Base-by-base conservation (phyloP, 2,797 vertebrate genomes). In the Anomalospiza imberbis region DNA sequence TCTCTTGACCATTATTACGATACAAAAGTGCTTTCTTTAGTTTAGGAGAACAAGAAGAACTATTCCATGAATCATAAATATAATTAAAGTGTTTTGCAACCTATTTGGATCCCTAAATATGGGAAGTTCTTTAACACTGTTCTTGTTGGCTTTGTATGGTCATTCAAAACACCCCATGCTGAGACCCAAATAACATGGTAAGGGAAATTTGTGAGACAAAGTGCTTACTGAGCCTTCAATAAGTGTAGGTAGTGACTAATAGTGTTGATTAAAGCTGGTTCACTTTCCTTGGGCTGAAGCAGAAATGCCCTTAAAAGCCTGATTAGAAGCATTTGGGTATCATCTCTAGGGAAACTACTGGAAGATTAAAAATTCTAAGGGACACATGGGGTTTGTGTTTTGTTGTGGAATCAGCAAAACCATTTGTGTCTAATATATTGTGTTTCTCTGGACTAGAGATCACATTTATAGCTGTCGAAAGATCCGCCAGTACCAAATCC, bases 221-320 rank as follows among this genome's bases (percentile, higher is more conserved):
- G 31, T 51, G 10, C 32, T 91, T 94, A 34, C 25, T 20, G 66
- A 19, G 36, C 44, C 48, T 83, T 91, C 72, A 50, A 4, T 84
- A 88, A 57, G 17, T 40, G 10, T 55, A 47, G 50, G 57, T 84
- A 50, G 34, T 88, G 57, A 91, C 47, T 81, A 81, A 91, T 65
- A 81, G 28, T 83, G 81, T 93, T 89, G 50, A 94, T 86, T 92
- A 78, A 82, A 84, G 38, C n/a, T 68, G 40, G 45, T 84, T 88
- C 81, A 68, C 42, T 88, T 84, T 94, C 68, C 84, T 81, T 84
- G 51, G 47, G 29, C 40, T 78, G 36, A 55, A 68, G n/a, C 25
- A 91, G 76, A 85, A 89, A 68, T 80, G 13, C 25, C 17, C 85
- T 63, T 83, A 92, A 74, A 55, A 63, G n/a, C 34, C 34, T 89